Percentiles rank a stretch among this genome's conserved stretches.
These are phyloP conservation scores for Syritta pipiens DNA, from an alignment of 2,888 invertebrate genomes.

Conservation along the genomic window DNA sequence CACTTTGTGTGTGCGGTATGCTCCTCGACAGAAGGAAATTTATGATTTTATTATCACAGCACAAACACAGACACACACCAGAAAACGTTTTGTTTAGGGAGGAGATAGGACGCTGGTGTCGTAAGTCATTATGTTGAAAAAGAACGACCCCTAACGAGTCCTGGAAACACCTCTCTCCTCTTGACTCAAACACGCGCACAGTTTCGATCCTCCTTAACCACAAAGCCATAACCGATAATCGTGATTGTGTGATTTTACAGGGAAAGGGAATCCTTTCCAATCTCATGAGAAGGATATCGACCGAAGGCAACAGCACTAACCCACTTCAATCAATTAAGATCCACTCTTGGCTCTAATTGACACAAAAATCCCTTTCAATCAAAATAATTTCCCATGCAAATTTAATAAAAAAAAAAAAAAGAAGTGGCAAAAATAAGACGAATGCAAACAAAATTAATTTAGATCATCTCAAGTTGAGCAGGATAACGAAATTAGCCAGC, in stretches of 20 bases:
- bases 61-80: not conserved
- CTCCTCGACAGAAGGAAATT: conserved; percentile 26
- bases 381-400: conserved; percentile 9
- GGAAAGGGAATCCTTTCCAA: no score
- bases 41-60: conserved; percentile 44
- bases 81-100: no score
- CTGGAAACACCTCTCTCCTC: no score
- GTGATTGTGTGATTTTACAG: no score
- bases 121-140: conserved; percentile 27
- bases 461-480: conserved; percentile 16
- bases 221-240: no score
- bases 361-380: conserved; percentile 21
- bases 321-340: not conserved
- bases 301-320: no score
- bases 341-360: not conserved
- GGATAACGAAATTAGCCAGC: conserved; percentile 26
- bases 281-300: not conserved
- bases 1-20: conserved; percentile 25
- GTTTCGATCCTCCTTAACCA: no score
- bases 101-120: conserved; percentile 1
- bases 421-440: not conserved
- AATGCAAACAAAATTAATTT: conserved; percentile 37
- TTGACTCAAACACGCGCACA: no score
- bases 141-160: no score
- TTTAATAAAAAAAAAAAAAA: conserved; percentile 9